A percentile compares a stretch with the other conserved stretches of the same genome.
Evolutionary conservation across 2,113 vertebrate species (phyloP).

Genomic region (Tringa solitaria): DNA sequence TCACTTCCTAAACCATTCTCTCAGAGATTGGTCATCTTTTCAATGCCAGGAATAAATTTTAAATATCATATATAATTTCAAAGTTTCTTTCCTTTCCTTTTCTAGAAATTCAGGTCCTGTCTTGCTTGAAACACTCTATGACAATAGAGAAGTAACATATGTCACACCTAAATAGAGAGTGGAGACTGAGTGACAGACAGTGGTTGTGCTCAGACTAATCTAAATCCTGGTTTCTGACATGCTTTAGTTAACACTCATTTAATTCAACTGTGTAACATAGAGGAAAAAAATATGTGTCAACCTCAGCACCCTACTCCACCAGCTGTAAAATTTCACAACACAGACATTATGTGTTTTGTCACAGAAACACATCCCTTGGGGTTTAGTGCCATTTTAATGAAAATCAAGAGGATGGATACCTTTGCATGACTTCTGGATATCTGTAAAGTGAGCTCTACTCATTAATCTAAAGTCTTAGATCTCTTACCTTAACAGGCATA

Average conservation of each 20-base stretch:
- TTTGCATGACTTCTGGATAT: not conserved
- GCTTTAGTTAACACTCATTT: not conserved
- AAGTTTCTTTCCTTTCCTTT: not conserved
- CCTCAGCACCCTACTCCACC: not conserved
- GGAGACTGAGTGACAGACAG: not conserved
- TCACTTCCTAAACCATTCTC: not conserved
- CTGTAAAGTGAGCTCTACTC: not conserved
- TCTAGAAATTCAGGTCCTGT: not conserved
- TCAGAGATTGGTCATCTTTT: not conserved
- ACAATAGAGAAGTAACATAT: not conserved
- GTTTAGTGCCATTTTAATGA: not conserved
- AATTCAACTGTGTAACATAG: not conserved
- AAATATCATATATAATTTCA: not conserved
- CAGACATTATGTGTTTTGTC: not conserved
- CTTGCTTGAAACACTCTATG: not conserved
- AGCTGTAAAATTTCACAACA: not conserved
- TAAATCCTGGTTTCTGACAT: not conserved
- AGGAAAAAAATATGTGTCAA: not conserved
- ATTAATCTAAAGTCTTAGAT: not conserved
- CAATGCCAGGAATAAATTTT: not conserved
- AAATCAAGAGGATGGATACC: not conserved
- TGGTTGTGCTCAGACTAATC: not conserved
- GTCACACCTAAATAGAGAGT: not conserved
- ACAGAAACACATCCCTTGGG: not conserved
- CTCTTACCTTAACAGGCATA: not conserved